These are phyloP conservation scores for Physocephala rufipes DNA, from an alignment of 2,888 invertebrate genomes.

Conservation along the genomic window DNA sequence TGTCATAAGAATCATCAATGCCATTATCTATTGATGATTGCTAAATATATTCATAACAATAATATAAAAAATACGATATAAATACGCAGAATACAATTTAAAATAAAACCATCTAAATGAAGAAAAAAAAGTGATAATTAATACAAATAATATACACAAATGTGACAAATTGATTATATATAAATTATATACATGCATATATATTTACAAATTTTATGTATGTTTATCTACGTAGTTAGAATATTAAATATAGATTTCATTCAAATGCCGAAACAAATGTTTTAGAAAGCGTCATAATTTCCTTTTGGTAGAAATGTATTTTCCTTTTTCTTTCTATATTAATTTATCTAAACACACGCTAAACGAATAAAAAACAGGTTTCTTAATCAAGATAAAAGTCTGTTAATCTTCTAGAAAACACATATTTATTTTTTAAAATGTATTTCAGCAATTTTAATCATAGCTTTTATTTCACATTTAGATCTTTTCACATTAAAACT, in stretches of 20 bases:
- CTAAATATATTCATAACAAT: too few species aligned
- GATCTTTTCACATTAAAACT: too few species aligned
- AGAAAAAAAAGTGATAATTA: neutral
- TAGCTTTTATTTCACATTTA: too few species aligned
- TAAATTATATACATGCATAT: conserved; percentile 18
- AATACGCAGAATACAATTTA: conserved; percentile 18
- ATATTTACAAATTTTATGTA: conserved; percentile 27
- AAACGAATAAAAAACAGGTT: conserved; percentile 19
- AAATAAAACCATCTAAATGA: conserved; percentile 16
- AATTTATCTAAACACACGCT: neutral
- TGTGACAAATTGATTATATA: too few species aligned
- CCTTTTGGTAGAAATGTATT: neutral
- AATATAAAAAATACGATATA: neutral
- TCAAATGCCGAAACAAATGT: neutral
- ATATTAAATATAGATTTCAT: conserved; percentile 22
- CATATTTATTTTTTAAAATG: too few species aligned
- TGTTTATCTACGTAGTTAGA: conserved; percentile 32
- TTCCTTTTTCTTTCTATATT: too few species aligned
- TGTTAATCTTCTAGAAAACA: too few species aligned
- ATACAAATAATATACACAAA: conserved; percentile 16
- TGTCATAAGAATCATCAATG: conserved; percentile 19
- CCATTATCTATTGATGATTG: neutral
- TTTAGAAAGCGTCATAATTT: neutral
- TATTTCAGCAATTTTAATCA: too few species aligned
- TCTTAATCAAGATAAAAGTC: conserved; percentile 3